Percentiles rank a stretch among this genome's conserved stretches.
Evolutionary conservation across 2,797 vertebrate species (phyloP).

Genomic region (Florisuga fusca): DNA sequence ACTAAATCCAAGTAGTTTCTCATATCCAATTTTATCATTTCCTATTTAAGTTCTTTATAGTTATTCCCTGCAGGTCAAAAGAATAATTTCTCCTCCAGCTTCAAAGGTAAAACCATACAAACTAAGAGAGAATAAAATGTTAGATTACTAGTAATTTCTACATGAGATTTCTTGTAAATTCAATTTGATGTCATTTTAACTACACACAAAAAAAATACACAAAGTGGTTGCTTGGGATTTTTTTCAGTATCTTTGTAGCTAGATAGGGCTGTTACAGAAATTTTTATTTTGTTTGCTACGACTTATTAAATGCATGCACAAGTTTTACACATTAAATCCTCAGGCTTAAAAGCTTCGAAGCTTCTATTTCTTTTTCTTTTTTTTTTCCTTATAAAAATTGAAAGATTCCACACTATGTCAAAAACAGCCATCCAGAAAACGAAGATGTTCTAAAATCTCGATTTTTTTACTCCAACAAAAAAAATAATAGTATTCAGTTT

Average conservation of each 20-base stretch:
- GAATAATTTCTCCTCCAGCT: not conserved
- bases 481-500: not conserved
- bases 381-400: not conserved
- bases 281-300: not conserved
- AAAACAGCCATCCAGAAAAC: not conserved
- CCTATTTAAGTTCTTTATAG: not conserved
- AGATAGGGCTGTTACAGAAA: not conserved
- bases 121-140: not conserved
- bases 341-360: not conserved
- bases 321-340: not conserved
- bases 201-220: no score
- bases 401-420: not conserved
- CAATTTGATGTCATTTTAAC: not conserved
- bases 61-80: not conserved
- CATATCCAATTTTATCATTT: not conserved
- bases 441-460: not conserved
- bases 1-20: not conserved
- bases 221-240: not conserved
- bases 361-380: not conserved
- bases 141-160: not conserved
- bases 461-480: no score
- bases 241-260: not conserved
- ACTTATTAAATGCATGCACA: not conserved
- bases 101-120: not conserved
- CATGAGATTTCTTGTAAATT: not conserved